Evolutionary conservation across 2,888 invertebrate species (phyloP), one percentile per base, ranked within the genome.

Genomic region (Caenorhabditis becei): DNA sequence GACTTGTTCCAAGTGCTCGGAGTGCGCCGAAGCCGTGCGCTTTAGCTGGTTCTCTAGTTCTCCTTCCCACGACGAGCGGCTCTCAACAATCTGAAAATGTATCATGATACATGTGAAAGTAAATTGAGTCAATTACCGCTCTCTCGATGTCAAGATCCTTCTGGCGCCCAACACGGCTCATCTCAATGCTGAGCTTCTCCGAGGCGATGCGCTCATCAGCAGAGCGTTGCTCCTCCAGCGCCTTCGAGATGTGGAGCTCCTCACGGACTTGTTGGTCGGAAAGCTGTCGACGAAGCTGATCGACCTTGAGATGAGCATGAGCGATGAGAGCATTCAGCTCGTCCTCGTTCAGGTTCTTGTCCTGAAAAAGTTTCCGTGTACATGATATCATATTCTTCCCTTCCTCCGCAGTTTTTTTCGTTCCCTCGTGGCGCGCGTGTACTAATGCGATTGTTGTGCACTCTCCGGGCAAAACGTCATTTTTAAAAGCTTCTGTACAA

Each of bases 11-110:
- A 92, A 83, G 80, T 92, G 92, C 91, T 96, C 96, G 61, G 94
- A 93, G 91, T 97, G 96, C 0, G 96, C 94, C 88, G 96, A 95
- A 1, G 95, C 94, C 89, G 97, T 96, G 65, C 95, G 94, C 91
- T 95, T 95, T 77, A 98, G 91, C 89, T 96, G 95, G 16, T 94
- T 93, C 54, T 95, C 94, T 72, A 96, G 92, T 80, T 95, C 94
- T 59, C 93, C 77, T 63, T 91, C 91, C 28, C 94, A 93, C 56
- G 69, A 62, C 16, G 72, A 65, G 16, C 86, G 77, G 10, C 63
- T 83, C 11, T 71, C 65, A 16, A 80, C 23, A 23, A 83, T 53
- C 84, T 84, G 41, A 81, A 79, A 53, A 18, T 18, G 14, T 53
- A 26, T 24, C 1, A 53, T 18, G n/a, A 41, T 3, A 3, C 2